Base-by-base conservation (phyloP, 2,888 invertebrate genomes). In the Cenopis cana region DNA sequence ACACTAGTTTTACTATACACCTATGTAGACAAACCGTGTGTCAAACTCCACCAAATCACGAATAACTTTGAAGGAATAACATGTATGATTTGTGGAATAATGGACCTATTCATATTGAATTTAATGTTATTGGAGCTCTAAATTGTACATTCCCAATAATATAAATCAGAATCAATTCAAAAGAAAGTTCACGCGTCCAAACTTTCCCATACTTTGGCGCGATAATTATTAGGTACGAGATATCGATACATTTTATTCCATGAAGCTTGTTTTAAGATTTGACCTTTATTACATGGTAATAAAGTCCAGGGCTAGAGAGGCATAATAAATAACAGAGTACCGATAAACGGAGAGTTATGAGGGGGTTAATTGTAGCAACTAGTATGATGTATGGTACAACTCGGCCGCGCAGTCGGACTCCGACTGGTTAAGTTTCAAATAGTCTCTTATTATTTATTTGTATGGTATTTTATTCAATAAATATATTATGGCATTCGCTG, bases 321-420 rank as follows among this genome's bases (percentile, higher is more conserved):
- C n/a, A 12, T 36, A 36, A 57, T 57, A 57, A 57, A 57, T 57
- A 57, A 57, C 56, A n/a, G 11, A 10, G 36, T 10, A 36, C 36
- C 36, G 36, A 57, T 57, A 57, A n/a, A 18, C 6, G n/a, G 9
- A 36, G 56, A 57, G 56, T 57, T 57, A 57, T 57, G 56, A 36
- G 12, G 29, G 36, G 18, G 36, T 57, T 57, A 57, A 57, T 57
- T 57, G 36, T 57, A 36, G 56, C 56, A 9, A 57, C 56, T 57
- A 57, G 56, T 11, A 57, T 57, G 56, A 57, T 57, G 18, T 11
- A 57, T 57, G 56, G 36, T 4, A 10, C 33, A 5, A n/a, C n/a
- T 17, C 29, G 8, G 46, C n/a, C 46, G 46, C 46, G 8, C 46
- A n/a, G 12, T n/a, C n/a, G 1, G n/a, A 4, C 46, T 46, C 46